Conservation (phyloP, 2,113 vertebrate species). For the Oxyruncus cristatus region DNA sequence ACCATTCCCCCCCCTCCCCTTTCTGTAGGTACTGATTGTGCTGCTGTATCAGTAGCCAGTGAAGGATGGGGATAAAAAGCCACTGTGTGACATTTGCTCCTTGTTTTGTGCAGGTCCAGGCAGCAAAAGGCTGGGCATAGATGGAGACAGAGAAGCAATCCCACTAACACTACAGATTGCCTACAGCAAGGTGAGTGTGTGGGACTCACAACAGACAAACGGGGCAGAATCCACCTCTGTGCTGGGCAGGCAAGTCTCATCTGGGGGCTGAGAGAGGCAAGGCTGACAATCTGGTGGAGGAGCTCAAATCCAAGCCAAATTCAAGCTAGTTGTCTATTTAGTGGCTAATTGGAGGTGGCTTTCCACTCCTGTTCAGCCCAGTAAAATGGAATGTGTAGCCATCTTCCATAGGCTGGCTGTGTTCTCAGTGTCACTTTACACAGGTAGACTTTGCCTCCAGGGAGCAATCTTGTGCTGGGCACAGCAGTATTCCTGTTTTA, state of each 20-base stretch:
- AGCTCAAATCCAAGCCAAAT: not conserved
- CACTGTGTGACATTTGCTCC: not conserved
- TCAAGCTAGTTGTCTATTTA: not conserved
- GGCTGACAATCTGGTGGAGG: not conserved
- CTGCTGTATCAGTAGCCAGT: not conserved
- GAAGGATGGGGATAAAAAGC: not conserved
- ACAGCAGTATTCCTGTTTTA: not conserved
- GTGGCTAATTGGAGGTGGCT: not conserved
- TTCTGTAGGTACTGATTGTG: not conserved
- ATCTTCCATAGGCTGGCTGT: not conserved
- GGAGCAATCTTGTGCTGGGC: not conserved
- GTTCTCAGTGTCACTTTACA: not conserved
- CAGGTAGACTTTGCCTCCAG: not conserved
- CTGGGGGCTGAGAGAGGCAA: not conserved
- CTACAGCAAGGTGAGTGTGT: slow-evolving; percentile 84
- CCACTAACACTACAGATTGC: slow-evolving; percentile 90
- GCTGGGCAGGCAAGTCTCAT: not conserved
- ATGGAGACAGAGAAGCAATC: slow-evolving; percentile 92
- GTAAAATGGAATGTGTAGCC: not conserved
- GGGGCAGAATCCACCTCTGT: not conserved
- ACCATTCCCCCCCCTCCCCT: rapidly evolving
- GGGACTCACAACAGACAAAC: not conserved
- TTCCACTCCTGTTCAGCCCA: not conserved
- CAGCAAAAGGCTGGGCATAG: slow-evolving; percentile 93
- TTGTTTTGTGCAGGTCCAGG: slow-evolving; percentile 80